Conservation (phyloP, 2,797 vertebrate genomes). For the Enteromius anoplus region DNA sequence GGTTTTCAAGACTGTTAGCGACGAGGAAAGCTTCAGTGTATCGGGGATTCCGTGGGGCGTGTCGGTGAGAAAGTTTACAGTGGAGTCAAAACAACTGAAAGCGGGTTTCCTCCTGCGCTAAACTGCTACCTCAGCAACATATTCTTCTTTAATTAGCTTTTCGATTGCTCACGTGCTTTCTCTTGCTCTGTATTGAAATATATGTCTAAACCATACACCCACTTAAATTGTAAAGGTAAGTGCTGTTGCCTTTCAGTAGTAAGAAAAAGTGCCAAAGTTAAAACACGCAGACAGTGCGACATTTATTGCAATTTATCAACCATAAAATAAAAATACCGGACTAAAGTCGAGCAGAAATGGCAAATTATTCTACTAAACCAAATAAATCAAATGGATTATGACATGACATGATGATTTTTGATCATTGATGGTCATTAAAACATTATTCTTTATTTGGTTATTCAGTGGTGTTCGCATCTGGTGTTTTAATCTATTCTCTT, state of each 20-base stretch:
- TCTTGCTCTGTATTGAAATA: not conserved
- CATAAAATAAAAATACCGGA: not conserved
- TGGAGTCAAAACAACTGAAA: conserved; percentile 58
- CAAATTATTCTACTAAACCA: not conserved
- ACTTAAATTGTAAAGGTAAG: not conserved
- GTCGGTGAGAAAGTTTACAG: conserved; percentile 70
- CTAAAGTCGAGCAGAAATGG: not conserved
- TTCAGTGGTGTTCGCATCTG: not conserved
- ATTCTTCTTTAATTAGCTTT: not conserved
- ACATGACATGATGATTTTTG: not conserved
- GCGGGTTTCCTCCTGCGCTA: conserved; percentile 52
- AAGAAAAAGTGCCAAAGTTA: not conserved
- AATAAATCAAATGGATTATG: not conserved
- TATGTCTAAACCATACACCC: not conserved
- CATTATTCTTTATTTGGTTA: not conserved
- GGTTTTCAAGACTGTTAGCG: conserved; percentile 52
- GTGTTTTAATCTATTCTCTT: not conserved
- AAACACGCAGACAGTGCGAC: not conserved
- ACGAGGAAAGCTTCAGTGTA: conserved; percentile 15
- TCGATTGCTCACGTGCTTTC: not conserved
- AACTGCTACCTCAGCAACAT: conserved; percentile 51
- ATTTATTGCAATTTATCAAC: not conserved
- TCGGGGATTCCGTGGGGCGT: conserved; percentile 71
- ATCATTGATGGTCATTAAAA: not conserved
- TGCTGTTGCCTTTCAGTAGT: not conserved